Evolutionary conservation across 2,888 invertebrate species (phyloP).

Genomic region (Hedychridium roseum): DNA sequence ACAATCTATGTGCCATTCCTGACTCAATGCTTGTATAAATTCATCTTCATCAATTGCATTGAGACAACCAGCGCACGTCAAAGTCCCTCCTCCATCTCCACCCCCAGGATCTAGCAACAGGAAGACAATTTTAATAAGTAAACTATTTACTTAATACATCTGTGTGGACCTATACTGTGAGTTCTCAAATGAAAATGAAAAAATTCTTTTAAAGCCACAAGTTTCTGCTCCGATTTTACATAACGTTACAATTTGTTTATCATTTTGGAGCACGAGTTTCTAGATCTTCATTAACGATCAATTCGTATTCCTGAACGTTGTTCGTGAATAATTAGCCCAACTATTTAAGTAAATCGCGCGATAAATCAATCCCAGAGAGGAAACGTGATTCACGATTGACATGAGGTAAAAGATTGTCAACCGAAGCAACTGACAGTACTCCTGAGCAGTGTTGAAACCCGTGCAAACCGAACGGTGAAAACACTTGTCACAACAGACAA

Average conservation of each 20-base stretch:
- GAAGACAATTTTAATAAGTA: conserved; percentile 1
- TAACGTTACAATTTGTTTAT: too few species aligned
- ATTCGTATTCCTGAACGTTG: too few species aligned
- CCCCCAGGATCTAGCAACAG: conserved; percentile 49
- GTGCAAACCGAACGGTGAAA: too few species aligned
- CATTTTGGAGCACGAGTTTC: too few species aligned
- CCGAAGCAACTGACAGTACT: conserved; percentile 34
- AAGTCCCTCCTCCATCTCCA: conserved; percentile 46
- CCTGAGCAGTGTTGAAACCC: too few species aligned
- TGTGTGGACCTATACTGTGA: background rate
- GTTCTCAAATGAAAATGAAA: background rate
- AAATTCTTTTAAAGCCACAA: too few species aligned
- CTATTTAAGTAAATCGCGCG: too few species aligned
- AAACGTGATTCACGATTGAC: conserved; percentile 41
- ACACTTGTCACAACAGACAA: too few species aligned
- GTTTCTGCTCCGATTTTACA: background rate
- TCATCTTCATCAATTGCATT: conserved; percentile 80
- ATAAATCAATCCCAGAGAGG: too few species aligned
- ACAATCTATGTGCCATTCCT: conserved; percentile 90
- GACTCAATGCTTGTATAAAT: conserved; percentile 81
- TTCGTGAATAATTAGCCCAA: too few species aligned
- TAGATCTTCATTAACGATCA: too few species aligned
- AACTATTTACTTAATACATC: background rate
- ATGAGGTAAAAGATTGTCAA: conserved; percentile 25
- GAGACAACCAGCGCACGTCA: conserved; percentile 77